phyloP scores from a whole-genome alignment of 2,797 vertebrate genomes.

The Sebastes dallii region DNA sequence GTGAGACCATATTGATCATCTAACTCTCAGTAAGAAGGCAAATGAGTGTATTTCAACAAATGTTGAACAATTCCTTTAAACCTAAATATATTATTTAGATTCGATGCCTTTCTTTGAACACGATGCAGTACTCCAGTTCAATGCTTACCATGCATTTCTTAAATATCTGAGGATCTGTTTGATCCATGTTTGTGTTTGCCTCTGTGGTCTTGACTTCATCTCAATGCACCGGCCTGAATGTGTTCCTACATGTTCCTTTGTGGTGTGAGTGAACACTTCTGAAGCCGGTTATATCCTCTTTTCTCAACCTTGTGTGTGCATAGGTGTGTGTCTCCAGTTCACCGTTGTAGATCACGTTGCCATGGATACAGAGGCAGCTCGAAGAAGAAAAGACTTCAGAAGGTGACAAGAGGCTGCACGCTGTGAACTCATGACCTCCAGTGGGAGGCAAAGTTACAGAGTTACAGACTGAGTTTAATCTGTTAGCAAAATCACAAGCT shows the following conservation, averaged over 20 bases:
- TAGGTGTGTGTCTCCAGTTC: slow-evolving; percentile 1
- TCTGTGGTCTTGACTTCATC: neutral
- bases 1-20: neutral
- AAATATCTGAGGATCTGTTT: slow-evolving; percentile 14
- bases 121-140: neutral
- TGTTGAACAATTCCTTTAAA: neutral
- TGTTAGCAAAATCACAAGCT: slow-evolving; percentile 26
- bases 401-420: slow-evolving; percentile 16
- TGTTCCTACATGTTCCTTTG: slow-evolving; percentile 28
- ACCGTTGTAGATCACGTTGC: neutral
- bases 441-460: slow-evolving; percentile 29
- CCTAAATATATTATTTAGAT: neutral
- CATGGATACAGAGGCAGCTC: slow-evolving; percentile 16
- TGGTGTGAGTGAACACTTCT: slow-evolving; percentile 4
- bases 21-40: neutral
- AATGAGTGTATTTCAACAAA: neutral
- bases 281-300: neutral
- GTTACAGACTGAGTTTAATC: slow-evolving; percentile 40
- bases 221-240: slow-evolving; percentile 3
- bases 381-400: slow-evolving; percentile 10
- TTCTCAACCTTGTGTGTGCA: neutral
- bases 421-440: slow-evolving; percentile 39
- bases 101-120: neutral
- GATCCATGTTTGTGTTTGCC: slow-evolving; percentile 18
- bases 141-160: neutral